phyloP scores from a whole-genome alignment of 2,113 vertebrate species.

The Coracopsis vasa region DNA sequence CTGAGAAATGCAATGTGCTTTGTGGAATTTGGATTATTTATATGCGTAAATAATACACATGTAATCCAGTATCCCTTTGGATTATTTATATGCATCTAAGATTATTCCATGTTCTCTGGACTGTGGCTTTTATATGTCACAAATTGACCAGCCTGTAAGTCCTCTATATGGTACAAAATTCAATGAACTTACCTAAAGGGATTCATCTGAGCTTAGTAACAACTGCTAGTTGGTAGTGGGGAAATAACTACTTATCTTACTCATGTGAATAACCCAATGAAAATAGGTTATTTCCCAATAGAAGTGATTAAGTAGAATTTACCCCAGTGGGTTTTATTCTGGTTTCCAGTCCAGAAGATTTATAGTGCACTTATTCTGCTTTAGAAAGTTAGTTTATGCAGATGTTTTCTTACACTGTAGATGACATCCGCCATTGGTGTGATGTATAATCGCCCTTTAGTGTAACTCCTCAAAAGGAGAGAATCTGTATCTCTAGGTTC shows the following conservation, averaged over 20 bases:
- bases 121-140: neutral
- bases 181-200: neutral
- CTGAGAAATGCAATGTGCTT: neutral
- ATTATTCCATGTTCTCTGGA: neutral
- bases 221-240: neutral
- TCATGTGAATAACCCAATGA: neutral
- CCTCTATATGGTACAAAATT: neutral
- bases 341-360: neutral
- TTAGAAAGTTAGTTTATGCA: neutral
- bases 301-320: neutral
- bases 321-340: neutral
- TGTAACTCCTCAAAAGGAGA: neutral
- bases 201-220: neutral
- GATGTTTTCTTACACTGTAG: neutral
- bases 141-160: neutral
- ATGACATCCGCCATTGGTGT: accelerated
- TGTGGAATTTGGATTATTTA: neutral
- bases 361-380: neutral
- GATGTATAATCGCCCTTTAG: neutral
- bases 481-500: neutral
- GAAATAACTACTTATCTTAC: neutral
- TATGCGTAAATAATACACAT: neutral
- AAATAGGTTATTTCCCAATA: neutral
- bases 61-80: neutral
- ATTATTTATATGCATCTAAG: neutral